Evolutionary conservation across 2,797 vertebrate species (phyloP), one percentile per base, ranked within the genome.

Genomic region (Oreortyx pictus): DNA sequence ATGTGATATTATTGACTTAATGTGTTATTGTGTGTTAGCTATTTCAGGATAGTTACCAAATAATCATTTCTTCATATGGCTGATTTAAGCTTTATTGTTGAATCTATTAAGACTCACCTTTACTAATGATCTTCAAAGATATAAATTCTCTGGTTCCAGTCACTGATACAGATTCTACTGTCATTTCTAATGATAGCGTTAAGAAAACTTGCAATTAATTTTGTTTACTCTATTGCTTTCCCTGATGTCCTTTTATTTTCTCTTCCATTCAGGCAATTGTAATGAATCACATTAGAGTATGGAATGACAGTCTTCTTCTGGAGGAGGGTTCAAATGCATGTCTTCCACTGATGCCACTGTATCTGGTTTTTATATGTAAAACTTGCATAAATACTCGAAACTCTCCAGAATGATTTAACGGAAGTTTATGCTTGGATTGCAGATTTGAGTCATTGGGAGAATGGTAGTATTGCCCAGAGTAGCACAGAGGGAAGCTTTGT

Each of bases 1-100:
- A 31, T 68, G 41, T 65, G 16, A 39, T 86, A 41, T 52, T 70
- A 7, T 86, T 84, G 67, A 76, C 41, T 41, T 41, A 41, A 41
- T 41, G 39, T 41, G 39, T 14, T 41, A 41, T 41, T n/a, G 25
- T 83, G 18, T 71, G 15, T 47, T 93, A 61, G 31, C 31, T 90
- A 9, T 91, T 93, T 92, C 65, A 90, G 15, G 47, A 33, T 82
- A 74, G 29, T 88, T 93, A 65, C 41, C 37, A 85, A 33, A 43
- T 88, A 87, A 79, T 65, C 60, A 10, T 39, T 73, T 93, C 74
- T 82, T 79, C 25, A 23, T 16, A 3, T 72, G 57, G 3, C n/a
- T 82, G 47, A 46, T 57, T 81, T 83, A 93, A 91, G 52, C 74
- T 71, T 57, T 27, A 68, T 81, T 67, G 77, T 29, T 95, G 75